Percentiles rank a stretch among this genome's conserved stretches.
Conservation (phyloP, 2,113 vertebrate genomes). For the Pterocles gutturalis region DNA sequence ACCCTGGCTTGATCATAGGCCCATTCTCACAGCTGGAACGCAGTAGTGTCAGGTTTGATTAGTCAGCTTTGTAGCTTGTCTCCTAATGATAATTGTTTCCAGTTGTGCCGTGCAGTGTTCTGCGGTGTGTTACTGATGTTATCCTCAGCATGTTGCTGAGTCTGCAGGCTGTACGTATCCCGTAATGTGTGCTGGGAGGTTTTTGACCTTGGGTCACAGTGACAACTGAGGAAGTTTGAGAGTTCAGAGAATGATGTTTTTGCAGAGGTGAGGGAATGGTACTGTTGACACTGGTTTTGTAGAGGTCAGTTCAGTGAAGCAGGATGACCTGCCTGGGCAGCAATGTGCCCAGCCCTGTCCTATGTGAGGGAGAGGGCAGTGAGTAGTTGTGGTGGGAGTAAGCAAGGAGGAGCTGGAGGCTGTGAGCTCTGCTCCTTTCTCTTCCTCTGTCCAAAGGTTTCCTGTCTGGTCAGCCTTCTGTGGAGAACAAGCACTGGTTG, state of each 20-base stretch:
- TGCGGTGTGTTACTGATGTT: slow-evolving; percentile 33
- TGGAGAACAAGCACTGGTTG: background rate
- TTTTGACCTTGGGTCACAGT: background rate
- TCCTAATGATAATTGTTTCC: slow-evolving; percentile 12
- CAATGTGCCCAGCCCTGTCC: background rate
- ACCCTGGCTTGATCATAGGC: background rate
- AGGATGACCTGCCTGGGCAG: background rate
- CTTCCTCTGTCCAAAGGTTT: rapidly evolving
- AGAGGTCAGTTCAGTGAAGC: background rate
- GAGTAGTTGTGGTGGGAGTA: background rate
- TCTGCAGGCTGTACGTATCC: background rate
- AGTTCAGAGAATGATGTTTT: slow-evolving; percentile 3
- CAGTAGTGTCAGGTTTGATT: slow-evolving; percentile 9
- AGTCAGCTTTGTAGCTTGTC: slow-evolving; percentile 1
- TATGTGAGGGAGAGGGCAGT: background rate
- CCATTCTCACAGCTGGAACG: background rate
- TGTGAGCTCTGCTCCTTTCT: background rate
- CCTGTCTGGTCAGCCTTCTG: background rate
- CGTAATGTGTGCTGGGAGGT: background rate
- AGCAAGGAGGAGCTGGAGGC: background rate
- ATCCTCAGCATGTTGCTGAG: slow-evolving; percentile 28
- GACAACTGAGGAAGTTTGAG: background rate
- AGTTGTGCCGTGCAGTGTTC: background rate
- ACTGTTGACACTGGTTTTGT: background rate
- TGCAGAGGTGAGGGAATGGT: background rate